A percentile compares a stretch with the other conserved stretches of the same genome.
phyloP scores from a whole-genome alignment of 2,888 invertebrate genomes.

The Tipula confusa region DNA sequence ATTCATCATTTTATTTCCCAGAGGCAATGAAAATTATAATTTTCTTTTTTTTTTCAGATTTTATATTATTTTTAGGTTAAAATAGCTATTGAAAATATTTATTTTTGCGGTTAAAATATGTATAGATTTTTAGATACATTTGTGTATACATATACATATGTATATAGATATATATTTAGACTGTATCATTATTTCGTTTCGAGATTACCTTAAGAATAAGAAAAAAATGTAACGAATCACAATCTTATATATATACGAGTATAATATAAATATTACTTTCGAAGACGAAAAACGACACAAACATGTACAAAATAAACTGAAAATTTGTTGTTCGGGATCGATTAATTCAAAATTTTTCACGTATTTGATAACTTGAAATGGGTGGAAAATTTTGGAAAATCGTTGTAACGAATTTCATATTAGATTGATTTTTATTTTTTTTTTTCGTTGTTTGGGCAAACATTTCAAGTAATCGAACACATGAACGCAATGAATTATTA shows the following conservation, averaged over 20 bases:
- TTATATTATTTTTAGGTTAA: background rate
- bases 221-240: background rate
- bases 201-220: background rate
- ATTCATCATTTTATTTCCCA: constrained; percentile 25
- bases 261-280: background rate
- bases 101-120: background rate
- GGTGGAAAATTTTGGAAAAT: background rate
- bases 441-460: background rate
- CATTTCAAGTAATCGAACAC: background rate
- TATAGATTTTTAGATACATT: background rate
- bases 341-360: background rate
- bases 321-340: background rate
- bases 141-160: too few species aligned
- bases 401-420: background rate
- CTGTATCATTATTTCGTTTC: background rate
- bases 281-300: background rate
- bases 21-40: constrained; percentile 20
- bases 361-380: background rate
- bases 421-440: too few species aligned
- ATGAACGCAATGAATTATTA: background rate
- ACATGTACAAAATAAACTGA: background rate
- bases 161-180: too few species aligned
- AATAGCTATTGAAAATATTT: background rate
- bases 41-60: background rate
- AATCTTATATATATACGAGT: background rate